Percentiles rank a stretch among this genome's conserved stretches.
phyloP scores from a whole-genome alignment of 2,113 vertebrate genomes.

The Trematomus loennbergii region DNA sequence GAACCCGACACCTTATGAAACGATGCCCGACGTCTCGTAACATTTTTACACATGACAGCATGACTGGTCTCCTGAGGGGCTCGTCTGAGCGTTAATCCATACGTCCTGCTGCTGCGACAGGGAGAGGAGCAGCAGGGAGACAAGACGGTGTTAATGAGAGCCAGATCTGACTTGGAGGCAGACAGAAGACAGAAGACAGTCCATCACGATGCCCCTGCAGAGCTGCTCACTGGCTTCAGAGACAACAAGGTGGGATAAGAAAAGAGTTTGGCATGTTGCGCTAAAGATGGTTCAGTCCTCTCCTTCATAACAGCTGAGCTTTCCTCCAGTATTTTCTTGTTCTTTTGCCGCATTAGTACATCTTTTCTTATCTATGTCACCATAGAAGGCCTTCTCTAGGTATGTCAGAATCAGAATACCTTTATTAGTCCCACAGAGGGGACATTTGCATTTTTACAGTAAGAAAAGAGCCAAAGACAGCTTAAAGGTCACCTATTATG shows the following conservation, averaged over 20 bases:
- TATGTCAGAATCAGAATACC: too few species aligned
- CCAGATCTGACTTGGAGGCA: conserved; percentile 57
- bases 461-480: too few species aligned
- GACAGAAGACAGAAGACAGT: conserved; percentile 52
- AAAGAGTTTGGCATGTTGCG: conserved; percentile 15
- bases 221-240: conserved; percentile 30
- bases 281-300: neutral
- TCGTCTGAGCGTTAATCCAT: conserved; percentile 68
- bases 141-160: conserved; percentile 58
- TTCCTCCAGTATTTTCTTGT: neutral
- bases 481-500: too few species aligned
- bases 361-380: too few species aligned
- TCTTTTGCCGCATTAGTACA: too few species aligned
- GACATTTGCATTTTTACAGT: too few species aligned
- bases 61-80: conserved; percentile 70
- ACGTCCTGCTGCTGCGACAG: conserved; percentile 30
- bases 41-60: conserved; percentile 74
- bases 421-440: too few species aligned
- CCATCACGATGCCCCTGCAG: conserved; percentile 34
- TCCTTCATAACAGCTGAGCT: neutral
- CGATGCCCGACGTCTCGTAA: conserved; percentile 69
- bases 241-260: conserved; percentile 32
- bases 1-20: conserved; percentile 80
- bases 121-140: conserved; percentile 54
- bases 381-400: too few species aligned